Evolutionary conservation across 1,140 invertebrate species (phyloP).

Genomic region (Cydia pomonella): DNA sequence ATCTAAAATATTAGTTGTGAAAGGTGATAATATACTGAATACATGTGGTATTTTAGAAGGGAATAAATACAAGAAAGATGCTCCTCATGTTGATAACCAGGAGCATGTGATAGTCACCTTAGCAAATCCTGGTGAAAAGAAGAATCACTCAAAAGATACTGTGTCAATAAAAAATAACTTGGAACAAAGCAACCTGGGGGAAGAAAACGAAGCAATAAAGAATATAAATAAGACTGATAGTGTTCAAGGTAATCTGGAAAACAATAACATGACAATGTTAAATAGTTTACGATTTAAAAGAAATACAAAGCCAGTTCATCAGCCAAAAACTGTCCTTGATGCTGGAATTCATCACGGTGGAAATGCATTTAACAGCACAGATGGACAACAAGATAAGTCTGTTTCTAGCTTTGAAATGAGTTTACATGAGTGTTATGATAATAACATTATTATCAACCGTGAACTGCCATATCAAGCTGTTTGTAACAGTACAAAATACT

Average conservation of each 20-base stretch:
- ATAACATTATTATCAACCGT: constrained; percentile 85
- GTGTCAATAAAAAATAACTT: constrained; percentile 33
- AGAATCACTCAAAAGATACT: neutral
- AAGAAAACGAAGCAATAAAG: constrained; percentile 28
- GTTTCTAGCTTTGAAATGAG: constrained; percentile 89
- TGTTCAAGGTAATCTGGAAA: constrained; percentile 34
- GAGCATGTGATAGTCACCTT: constrained; percentile 86
- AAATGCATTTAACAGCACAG: constrained; percentile 83
- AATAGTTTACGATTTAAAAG: constrained; percentile 43
- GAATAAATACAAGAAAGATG: constrained; percentile 83
- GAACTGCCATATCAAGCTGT: constrained; percentile 84
- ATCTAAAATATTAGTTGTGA: constrained; percentile 88
- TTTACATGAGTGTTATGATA: constrained; percentile 87
- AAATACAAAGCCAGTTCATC: constrained; percentile 65
- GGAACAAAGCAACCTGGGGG: constrained; percentile 36
- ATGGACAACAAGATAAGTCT: constrained; percentile 81
- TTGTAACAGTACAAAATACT: constrained; percentile 85
- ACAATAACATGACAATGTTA: constrained; percentile 37
- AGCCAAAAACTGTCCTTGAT: constrained; percentile 84
- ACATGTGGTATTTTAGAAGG: constrained; percentile 89
- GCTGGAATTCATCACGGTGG: constrained; percentile 88
- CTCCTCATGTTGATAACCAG: constrained; percentile 81
- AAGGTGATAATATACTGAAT: constrained; percentile 87
- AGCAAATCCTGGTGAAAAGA: constrained; percentile 82
- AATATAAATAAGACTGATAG: constrained; percentile 39